Conservation (phyloP, 53 echinoderm and acorn worm genomes). For the Mesocentrotus franciscanus region DNA sequence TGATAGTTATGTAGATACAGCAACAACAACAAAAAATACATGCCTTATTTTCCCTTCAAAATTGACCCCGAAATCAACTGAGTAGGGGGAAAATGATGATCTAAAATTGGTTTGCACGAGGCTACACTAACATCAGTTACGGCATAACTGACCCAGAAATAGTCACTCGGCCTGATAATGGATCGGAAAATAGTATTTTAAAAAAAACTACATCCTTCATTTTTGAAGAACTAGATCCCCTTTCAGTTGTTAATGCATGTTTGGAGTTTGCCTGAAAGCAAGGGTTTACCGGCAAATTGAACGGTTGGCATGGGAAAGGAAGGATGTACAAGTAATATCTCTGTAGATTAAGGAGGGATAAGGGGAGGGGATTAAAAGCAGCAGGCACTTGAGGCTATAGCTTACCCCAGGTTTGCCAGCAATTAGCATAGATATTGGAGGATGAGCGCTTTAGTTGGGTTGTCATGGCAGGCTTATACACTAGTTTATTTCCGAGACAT, state of each 20-base stretch:
- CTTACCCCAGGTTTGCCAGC: constrained; percentile 50
- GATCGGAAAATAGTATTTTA: neutral
- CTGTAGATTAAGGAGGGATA: constrained; percentile 44
- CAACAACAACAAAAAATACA: too few species aligned
- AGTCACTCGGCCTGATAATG: neutral
- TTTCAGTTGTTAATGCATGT: constrained; percentile 29
- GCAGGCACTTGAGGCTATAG: constrained; percentile 52
- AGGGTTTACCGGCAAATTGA: constrained; percentile 43
- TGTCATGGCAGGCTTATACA: constrained; percentile 12
- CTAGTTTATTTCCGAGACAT: neutral
- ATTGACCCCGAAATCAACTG: neutral
- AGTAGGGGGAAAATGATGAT: neutral
- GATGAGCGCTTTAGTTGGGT: constrained; percentile 27
- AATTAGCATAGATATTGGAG: constrained; percentile 68
- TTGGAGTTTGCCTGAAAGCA: constrained; percentile 34
- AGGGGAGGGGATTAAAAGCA: constrained; percentile 40
- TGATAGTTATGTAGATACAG: too few species aligned
- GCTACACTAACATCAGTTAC: neutral
- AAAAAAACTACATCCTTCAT: neutral
- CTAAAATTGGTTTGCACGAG: neutral
- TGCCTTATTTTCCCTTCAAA: neutral
- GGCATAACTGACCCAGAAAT: constrained; percentile 18
- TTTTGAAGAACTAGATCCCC: constrained; percentile 9
- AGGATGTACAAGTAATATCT: constrained; percentile 22
- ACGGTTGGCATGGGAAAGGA: constrained; percentile 24